A percentile compares a stretch with the other conserved stretches of the same genome.
phyloP scores from a whole-genome alignment of 2,888 invertebrate species.

The Leptopterna dolabrata region DNA sequence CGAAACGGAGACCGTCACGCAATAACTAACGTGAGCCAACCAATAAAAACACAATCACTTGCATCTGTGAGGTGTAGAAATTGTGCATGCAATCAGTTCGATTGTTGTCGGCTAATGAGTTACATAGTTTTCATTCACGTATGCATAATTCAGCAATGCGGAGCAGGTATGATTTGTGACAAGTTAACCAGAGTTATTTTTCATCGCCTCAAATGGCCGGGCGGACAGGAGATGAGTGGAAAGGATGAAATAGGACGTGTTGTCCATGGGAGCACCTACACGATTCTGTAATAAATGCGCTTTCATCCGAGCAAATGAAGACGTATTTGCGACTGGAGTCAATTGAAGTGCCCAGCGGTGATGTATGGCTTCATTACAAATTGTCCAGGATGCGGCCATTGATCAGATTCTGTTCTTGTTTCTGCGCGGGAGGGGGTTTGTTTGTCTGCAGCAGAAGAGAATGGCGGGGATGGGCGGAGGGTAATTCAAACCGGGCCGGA shows the following conservation, averaged over 20 bases:
- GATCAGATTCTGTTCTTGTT: constrained; percentile 32
- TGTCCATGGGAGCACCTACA: background rate
- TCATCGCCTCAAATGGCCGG: background rate
- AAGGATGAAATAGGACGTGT: constrained; percentile 27
- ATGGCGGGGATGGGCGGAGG: background rate
- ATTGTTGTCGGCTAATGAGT: background rate
- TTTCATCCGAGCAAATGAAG: constrained; percentile 24
- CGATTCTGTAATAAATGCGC: constrained; percentile 2
- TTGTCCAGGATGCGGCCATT: constrained; percentile 39
- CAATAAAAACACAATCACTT: background rate
- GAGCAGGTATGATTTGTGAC: background rate
- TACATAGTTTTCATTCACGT: background rate
- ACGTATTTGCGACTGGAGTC: constrained; percentile 35
- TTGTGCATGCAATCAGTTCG: background rate
- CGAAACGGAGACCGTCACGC: background rate
- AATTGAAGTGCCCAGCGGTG: constrained; percentile 40
- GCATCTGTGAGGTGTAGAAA: background rate
- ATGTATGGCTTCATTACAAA: constrained; percentile 46
- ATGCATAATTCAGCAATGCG: background rate
- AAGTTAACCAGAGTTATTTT: background rate
- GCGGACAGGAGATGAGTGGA: background rate
- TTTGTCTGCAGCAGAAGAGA: too few species aligned
- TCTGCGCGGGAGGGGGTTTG: background rate
- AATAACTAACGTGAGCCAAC: background rate
- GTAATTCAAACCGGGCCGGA: background rate